Base-by-base conservation (phyloP, 1,140 invertebrate genomes). In the Eciton burchellii region DNA sequence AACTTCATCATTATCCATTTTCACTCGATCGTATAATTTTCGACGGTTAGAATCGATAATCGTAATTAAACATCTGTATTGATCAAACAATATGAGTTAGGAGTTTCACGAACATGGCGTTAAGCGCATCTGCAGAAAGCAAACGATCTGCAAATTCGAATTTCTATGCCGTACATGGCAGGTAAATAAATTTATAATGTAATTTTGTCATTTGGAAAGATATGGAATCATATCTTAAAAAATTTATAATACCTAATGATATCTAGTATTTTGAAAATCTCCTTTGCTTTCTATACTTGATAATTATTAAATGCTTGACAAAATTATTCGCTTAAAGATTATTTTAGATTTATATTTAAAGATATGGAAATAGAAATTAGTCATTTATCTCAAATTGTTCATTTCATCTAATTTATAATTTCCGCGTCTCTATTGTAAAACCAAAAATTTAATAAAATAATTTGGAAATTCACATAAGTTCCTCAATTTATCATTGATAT, bases 101-200 rank as follows among this genome's bases (percentile, higher is more conserved):
- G 35, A 65, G 45, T 52, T 24, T 56, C 35, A 12, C 52, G 11
- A 79, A 45, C n/a, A 93, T 93, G 92, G 89, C 90, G 70, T 88
- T 45, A 26, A 66, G 63, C 35, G 24, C 60, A 3, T 68, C 56
- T 77, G n/a, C 68, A 11, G 93, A 94, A 74, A 86, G 68, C 82
- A 94, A 92, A 88, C 91, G 91, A 41, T 21, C 79, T 41, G 83
- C 72, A 41, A 93, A 89, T 66, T 86, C 87, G 59, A 93, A 91
- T 89, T 84, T 89, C 3, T 90, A 90, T 24, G 91, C 90, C n/a
- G 91, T 92, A 87, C 92, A 94, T 77, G 91, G 92, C 84, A 94
- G 94, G 93, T 94, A 91, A 60, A 85, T 56, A 21, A 85, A 59
- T 41, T 35, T 65, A 9, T 29, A 43, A 0, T 84, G 9, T 3